Evolutionary conservation across 2,797 vertebrate species (phyloP).

Genomic region (Tokudaia muenninki): DNA sequence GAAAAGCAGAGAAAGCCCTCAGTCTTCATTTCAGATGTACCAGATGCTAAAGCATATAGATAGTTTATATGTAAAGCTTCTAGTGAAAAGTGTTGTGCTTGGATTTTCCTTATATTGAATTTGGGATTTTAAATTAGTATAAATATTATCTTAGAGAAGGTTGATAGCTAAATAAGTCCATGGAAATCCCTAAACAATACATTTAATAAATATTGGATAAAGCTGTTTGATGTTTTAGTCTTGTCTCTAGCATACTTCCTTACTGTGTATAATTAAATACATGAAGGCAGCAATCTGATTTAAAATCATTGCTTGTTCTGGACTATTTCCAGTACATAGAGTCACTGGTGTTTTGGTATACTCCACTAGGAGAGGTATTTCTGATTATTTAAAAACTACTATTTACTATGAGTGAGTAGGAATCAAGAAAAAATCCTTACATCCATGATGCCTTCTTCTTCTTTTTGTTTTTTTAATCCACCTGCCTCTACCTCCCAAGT

Average conservation of each 20-base stretch:
- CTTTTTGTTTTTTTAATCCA: too few relatives aligned
- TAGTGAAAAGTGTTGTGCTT: neutral
- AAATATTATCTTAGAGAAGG: slow-evolving; percentile 30
- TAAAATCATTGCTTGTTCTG: slow-evolving; percentile 52
- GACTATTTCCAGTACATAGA: slow-evolving; percentile 49
- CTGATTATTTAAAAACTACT: slow-evolving; percentile 31
- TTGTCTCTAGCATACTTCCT: slow-evolving; percentile 46
- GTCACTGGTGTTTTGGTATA: neutral
- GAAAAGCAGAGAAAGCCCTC: neutral
- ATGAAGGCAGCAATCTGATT: slow-evolving; percentile 44
- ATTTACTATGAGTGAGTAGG: slow-evolving; percentile 56
- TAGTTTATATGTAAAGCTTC: slow-evolving; percentile 2
- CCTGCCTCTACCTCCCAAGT: too few relatives aligned
- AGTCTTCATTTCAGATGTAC: slow-evolving; percentile 7
- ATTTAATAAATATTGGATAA: slow-evolving; percentile 68
- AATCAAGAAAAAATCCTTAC: slow-evolving; percentile 50
- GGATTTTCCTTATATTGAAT: slow-evolving; percentile 39
- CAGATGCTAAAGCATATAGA: slow-evolving; percentile 7
- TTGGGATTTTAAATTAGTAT: slow-evolving; percentile 53
- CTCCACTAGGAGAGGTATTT: slow-evolving; percentile 17
- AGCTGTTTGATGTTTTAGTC: slow-evolving; percentile 54
- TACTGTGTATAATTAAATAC: slow-evolving; percentile 62
- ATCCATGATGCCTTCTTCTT: neutral
- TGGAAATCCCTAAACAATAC: slow-evolving; percentile 12
- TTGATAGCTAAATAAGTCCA: slow-evolving; percentile 40